Conservation (phyloP, 2,888 invertebrate species). For the Leptopterna dolabrata region DNA sequence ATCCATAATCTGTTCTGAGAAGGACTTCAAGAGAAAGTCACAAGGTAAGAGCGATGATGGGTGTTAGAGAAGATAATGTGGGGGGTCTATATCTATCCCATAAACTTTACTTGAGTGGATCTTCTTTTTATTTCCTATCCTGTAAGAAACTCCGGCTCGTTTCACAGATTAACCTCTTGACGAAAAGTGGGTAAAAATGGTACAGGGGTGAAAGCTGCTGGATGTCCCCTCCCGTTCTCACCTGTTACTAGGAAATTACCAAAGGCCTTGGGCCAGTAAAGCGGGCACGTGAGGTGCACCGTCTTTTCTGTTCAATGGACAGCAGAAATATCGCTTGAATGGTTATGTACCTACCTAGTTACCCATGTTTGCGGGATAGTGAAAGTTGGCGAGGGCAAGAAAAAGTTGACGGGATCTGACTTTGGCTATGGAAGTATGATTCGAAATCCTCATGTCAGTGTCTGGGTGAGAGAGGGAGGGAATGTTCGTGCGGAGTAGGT, state of each 20-base stretch:
- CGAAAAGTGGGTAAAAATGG: not conserved
- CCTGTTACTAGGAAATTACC: not conserved
- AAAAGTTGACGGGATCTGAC: no score
- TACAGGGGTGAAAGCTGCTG: not conserved
- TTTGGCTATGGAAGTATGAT: no score
- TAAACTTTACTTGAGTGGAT: conserved; percentile 1
- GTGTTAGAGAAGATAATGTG: not conserved
- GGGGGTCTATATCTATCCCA: not conserved
- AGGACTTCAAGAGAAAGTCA: not conserved
- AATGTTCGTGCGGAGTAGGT: no score
- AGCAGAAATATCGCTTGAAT: no score
- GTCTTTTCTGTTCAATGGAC: no score
- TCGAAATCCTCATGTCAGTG: no score
- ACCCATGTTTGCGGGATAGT: no score
- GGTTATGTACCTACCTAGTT: no score
- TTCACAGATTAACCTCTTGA: not conserved
- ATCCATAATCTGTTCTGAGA: not conserved
- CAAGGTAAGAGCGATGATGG: not conserved
- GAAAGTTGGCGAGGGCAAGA: no score
- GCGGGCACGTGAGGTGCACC: not conserved
- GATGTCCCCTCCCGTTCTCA: not conserved
- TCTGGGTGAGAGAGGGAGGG: no score
- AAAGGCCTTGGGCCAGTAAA: not conserved
- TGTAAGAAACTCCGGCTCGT: not conserved
- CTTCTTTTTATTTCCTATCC: not conserved